phyloP scores from a whole-genome alignment of 2,797 vertebrate species.

The Gobionotothen gibberifrons region DNA sequence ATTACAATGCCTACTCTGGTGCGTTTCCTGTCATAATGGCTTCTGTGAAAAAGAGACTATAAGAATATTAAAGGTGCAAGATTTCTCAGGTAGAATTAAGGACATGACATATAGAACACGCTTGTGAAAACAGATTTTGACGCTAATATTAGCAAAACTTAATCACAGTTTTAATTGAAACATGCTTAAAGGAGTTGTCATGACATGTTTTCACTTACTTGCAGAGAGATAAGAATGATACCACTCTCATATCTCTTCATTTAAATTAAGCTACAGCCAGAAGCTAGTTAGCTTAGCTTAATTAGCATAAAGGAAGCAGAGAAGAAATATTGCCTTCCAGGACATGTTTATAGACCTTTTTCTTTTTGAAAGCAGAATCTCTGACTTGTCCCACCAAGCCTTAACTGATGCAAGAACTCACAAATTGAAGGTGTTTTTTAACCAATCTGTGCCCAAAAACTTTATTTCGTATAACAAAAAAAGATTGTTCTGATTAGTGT shows the following conservation, averaged over 20 bases:
- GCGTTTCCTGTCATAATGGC: neutral
- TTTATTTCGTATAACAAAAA: too few species aligned
- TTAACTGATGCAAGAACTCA: neutral
- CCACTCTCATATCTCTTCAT: neutral
- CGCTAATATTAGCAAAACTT: neutral
- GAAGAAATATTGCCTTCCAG: neutral
- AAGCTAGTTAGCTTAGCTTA: neutral
- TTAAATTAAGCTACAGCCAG: neutral
- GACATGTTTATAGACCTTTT: neutral
- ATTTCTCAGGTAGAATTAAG: neutral
- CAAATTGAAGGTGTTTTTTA: neutral
- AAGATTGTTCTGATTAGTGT: too few species aligned
- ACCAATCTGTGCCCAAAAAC: too few species aligned
- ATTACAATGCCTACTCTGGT: neutral
- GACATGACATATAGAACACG: conserved; percentile 1
- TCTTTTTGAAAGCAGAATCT: neutral
- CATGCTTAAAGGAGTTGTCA: neutral
- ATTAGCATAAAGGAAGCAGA: neutral
- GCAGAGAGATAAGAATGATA: neutral
- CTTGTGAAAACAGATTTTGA: neutral
- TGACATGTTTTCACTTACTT: neutral
- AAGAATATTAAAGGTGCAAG: neutral
- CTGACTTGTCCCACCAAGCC: neutral
- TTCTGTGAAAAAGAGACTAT: neutral
- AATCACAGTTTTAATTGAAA: neutral